These are phyloP conservation scores for Poecilus cupreus DNA, from an alignment of 2,888 invertebrate genomes.

Conservation along the genomic window DNA sequence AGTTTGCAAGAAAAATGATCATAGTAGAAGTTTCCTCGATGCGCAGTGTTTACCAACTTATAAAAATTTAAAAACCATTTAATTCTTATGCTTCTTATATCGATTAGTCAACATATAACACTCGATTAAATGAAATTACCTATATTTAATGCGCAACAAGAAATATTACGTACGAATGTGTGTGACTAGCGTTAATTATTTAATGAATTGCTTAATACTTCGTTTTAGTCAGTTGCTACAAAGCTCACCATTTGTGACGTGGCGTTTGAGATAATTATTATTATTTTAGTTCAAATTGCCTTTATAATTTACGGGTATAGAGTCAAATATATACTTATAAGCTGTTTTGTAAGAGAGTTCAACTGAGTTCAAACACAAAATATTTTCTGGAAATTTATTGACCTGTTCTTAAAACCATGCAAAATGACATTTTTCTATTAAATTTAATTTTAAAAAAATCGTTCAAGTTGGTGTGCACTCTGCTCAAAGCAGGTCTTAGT, in stretches of 20 bases:
- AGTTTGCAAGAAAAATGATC: too few relatives aligned
- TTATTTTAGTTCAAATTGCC: neutral
- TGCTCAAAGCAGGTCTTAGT: too few relatives aligned
- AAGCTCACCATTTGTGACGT: neutral
- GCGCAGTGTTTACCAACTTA: neutral
- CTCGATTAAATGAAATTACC: neutral
- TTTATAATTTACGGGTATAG: neutral
- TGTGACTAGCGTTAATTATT: neutral
- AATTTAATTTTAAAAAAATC: too few relatives aligned
- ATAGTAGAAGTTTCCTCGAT: too few relatives aligned
- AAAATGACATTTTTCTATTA: too few relatives aligned
- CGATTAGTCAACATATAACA: neutral
- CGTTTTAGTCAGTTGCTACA: neutral
- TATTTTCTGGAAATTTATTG: neutral
- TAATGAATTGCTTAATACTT: neutral
- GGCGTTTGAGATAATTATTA: neutral
- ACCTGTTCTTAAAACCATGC: too few relatives aligned
- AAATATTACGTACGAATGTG: neutral
- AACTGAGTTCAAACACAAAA: neutral
- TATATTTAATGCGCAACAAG: constrained; percentile 4
- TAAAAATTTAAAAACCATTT: neutral
- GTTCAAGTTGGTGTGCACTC: too few relatives aligned
- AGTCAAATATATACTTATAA: neutral
- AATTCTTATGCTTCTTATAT: neutral
- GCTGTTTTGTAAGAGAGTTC: neutral